A percentile compares a stretch with the other conserved stretches of the same genome.
These are phyloP conservation scores for Gnathonemus echidnorhynchus DNA, from an alignment of 2,113 vertebrate species.

Conservation along the genomic window DNA sequence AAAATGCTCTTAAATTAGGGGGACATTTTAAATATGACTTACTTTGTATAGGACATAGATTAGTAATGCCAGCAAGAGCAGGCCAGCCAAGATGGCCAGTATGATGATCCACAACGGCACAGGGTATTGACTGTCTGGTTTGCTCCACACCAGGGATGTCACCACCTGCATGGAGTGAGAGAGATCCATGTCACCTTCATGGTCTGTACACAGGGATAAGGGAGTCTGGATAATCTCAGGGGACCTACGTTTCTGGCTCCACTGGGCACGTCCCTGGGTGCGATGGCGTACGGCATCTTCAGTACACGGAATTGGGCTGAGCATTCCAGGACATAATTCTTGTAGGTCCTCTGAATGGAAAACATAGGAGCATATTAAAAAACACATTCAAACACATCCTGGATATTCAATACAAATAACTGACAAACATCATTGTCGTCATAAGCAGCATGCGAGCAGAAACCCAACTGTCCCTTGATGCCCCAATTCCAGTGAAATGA, in stretches of 20 bases:
- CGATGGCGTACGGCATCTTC: constrained; percentile 76
- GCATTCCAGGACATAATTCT: constrained; percentile 71
- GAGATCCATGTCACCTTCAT: background rate
- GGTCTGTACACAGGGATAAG: background rate
- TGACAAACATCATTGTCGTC: background rate
- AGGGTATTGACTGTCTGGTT: constrained; percentile 66
- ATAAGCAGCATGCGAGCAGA: background rate
- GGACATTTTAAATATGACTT: constrained; percentile 25
- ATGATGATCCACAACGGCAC: constrained; percentile 88
- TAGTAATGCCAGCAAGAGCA: constrained; percentile 78
- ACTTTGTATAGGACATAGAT: constrained; percentile 89
- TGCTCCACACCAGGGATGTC: constrained; percentile 76
- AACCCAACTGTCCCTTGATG: background rate
- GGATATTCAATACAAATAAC: background rate
- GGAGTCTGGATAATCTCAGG: background rate
- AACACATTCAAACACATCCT: background rate
- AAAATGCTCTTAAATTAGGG: background rate
- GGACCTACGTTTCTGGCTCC: constrained; percentile 66
- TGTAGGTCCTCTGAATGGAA: constrained; percentile 59
- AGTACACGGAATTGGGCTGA: constrained; percentile 65
- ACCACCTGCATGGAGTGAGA: constrained; percentile 56
- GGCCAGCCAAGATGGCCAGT: constrained; percentile 77
- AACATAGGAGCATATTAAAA: background rate
- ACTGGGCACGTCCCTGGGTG: constrained; percentile 57
- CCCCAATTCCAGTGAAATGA: background rate